phyloP scores from a whole-genome alignment of 1,140 invertebrate species.

The Lucilia cuprina region DNA sequence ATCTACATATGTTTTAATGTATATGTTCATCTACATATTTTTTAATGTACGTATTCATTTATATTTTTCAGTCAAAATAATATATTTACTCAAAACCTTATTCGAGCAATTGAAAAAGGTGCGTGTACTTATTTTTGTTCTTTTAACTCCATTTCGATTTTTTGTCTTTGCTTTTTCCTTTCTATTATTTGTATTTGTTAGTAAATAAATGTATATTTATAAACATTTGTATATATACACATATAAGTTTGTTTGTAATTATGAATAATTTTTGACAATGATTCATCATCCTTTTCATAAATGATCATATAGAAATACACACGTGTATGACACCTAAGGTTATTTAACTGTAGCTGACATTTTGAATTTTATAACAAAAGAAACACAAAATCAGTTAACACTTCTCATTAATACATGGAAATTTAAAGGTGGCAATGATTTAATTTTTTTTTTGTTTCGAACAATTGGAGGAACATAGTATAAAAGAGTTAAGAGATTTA shows the following conservation, averaged over 20 bases:
- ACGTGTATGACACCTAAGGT: not conserved
- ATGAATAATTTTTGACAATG: constrained; percentile 11
- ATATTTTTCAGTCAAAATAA: not conserved
- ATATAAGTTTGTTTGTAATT: not conserved
- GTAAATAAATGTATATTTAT: too few species aligned
- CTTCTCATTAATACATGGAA: not conserved
- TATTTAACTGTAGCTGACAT: not conserved
- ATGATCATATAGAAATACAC: not conserved
- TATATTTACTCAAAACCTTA: not conserved
- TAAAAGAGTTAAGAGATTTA: too few species aligned
- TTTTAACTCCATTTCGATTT: not conserved
- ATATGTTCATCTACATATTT: not conserved
- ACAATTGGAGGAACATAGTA: too few species aligned
- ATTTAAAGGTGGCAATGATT: not conserved
- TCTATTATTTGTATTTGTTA: not conserved
- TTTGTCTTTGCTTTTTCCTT: not conserved
- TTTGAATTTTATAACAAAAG: not conserved
- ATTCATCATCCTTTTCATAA: not conserved
- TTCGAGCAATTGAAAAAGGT: not conserved
- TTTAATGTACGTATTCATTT: not conserved
- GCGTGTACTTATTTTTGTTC: not conserved
- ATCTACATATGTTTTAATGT: not conserved
- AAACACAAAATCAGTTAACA: not conserved
- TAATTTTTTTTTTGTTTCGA: not conserved
- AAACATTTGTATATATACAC: too few species aligned